Conservation (phyloP, 2,888 invertebrate genomes). For the Bombylius discolor region DNA sequence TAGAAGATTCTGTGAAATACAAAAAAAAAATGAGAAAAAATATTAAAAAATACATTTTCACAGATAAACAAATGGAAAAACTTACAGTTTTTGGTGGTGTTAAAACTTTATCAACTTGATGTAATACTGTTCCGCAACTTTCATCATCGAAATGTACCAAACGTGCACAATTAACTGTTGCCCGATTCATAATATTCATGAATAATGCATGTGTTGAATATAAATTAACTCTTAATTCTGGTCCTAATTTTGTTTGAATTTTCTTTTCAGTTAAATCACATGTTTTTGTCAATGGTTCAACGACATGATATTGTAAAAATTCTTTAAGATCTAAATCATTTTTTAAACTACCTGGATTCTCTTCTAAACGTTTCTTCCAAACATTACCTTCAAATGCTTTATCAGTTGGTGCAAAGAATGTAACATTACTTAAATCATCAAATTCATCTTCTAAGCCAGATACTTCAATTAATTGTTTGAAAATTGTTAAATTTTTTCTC, state of each 20-base stretch:
- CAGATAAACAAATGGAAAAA: background rate
- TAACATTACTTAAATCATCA: constrained; percentile 44
- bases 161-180: constrained; percentile 55
- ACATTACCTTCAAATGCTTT: constrained; percentile 43
- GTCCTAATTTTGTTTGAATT: constrained; percentile 38
- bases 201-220: constrained; percentile 46
- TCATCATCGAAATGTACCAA: constrained; percentile 47
- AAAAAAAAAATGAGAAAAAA: background rate
- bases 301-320: constrained; percentile 51
- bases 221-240: constrained; percentile 45
- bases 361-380: constrained; percentile 29
- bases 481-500: constrained; percentile 47
- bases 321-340: constrained; percentile 39
- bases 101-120: constrained; percentile 49
- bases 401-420: constrained; percentile 52
- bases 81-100: constrained; percentile 30
- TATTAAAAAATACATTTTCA: background rate
- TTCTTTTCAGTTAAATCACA: constrained; percentile 44
- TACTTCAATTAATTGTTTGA: constrained; percentile 42
- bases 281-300: constrained; percentile 42
- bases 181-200: constrained; percentile 43
- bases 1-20: constrained; percentile 23
- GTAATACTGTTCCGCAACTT: constrained; percentile 54
- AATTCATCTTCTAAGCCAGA: constrained; percentile 44
- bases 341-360: constrained; percentile 29